A percentile compares a stretch with the other conserved stretches of the same genome.
phyloP scores from a whole-genome alignment of 2,888 invertebrate genomes.

The Tetrapedia diversipes region DNA sequence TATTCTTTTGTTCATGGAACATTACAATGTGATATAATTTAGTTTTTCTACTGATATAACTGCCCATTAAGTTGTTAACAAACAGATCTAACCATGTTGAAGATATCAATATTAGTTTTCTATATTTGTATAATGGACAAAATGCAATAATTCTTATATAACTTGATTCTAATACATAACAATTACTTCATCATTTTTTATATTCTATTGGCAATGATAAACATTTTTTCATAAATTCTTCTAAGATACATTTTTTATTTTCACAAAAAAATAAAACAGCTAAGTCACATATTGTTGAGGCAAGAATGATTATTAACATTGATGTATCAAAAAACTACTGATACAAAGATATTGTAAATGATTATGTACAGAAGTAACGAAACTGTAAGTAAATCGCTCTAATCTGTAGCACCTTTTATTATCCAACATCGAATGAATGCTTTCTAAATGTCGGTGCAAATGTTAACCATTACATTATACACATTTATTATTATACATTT shows the following conservation, averaged over 20 bases:
- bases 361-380: conserved; percentile 56
- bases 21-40: conserved; percentile 9
- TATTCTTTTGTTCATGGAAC: conserved; percentile 21
- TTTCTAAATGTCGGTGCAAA: conserved; percentile 73
- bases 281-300: conserved; percentile 3
- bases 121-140: conserved; percentile 36
- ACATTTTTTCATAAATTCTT: not conserved
- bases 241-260: conserved; percentile 5
- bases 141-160: not conserved
- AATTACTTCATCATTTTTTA: not conserved
- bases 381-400: conserved; percentile 51
- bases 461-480: conserved; percentile 60
- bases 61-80: conserved; percentile 24
- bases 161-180: conserved; percentile 20
- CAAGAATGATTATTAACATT: conserved; percentile 10
- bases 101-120: conserved; percentile 14
- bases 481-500: conserved; percentile 48
- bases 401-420: conserved; percentile 38
- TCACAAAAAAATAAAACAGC: not conserved
- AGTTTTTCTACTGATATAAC: not conserved
- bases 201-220: conserved; percentile 10
- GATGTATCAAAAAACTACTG: conserved; percentile 23
- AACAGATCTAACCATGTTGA: not conserved
- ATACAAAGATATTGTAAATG: conserved; percentile 55
- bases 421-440: conserved; percentile 73